These are phyloP conservation scores for Solea senegalensis DNA, from an alignment of 2,113 vertebrate genomes.

Conservation along the genomic window DNA sequence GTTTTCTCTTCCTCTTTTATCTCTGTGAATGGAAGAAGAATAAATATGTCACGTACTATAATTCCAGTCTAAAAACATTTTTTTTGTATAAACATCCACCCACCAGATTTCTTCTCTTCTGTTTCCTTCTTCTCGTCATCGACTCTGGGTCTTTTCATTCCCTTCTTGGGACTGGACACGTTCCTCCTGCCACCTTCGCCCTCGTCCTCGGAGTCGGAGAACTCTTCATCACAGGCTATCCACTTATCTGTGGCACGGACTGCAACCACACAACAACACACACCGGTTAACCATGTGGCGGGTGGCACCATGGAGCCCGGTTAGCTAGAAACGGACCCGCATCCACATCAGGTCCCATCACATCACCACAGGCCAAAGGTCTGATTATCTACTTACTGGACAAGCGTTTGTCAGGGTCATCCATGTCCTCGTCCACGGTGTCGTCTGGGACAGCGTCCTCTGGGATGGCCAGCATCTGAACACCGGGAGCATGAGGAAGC, in stretches of 20 bases:
- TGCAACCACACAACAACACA: constrained; percentile 54
- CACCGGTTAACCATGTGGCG: neutral
- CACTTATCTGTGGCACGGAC: constrained; percentile 93
- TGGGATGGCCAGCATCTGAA: constrained; percentile 94
- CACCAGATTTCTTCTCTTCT: constrained; percentile 91
- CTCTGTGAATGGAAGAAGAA: constrained; percentile 74
- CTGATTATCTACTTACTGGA: constrained; percentile 83
- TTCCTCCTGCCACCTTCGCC: constrained; percentile 92
- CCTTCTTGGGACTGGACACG: constrained; percentile 90
- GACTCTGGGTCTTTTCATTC: constrained; percentile 87
- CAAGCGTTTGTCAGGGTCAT: constrained; percentile 93
- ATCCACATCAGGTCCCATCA: too few relatives aligned
- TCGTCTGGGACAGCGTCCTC: constrained; percentile 91
- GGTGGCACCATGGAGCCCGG: neutral
- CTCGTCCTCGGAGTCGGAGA: constrained; percentile 95
- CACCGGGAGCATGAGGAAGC: constrained; percentile 93
- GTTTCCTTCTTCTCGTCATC: constrained; percentile 91
- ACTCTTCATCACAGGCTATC: constrained; percentile 94
- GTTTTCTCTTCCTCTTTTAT: constrained; percentile 92
- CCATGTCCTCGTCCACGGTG: constrained; percentile 89
- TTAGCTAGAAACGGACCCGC: too few relatives aligned
- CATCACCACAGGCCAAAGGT: too few relatives aligned
- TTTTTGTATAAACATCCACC: constrained; percentile 3
- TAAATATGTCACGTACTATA: neutral
- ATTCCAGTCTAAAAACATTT: neutral